Conservation (phyloP, 2,113 vertebrate species). For the Myiagra hebetior region DNA sequence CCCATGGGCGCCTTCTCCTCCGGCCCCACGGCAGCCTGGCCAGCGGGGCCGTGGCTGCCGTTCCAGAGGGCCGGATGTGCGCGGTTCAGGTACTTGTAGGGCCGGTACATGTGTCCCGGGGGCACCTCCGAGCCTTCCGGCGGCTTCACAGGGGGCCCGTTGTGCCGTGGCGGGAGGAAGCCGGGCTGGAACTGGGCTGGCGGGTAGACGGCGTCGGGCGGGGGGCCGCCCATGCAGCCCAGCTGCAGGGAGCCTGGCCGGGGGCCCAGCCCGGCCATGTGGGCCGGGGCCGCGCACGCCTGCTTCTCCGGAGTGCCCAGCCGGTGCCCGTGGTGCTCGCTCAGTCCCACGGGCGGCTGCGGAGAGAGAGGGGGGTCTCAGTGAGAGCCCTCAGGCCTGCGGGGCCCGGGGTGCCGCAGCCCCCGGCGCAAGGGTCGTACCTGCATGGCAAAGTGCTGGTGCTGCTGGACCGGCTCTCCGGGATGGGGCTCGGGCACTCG, state of each 20-base stretch:
- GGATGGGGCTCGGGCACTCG: constrained; percentile 78
- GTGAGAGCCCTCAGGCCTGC: fast-evolving
- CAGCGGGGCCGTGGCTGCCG: constrained; percentile 70
- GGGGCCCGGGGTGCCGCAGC: fast-evolving
- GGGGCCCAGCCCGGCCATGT: constrained; percentile 77
- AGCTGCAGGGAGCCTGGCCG: constrained; percentile 79
- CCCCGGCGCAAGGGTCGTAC: constrained; percentile 33
- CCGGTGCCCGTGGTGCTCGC: constrained; percentile 75
- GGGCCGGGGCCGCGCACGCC: constrained; percentile 77
- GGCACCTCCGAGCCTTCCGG: constrained; percentile 68
- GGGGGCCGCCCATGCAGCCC: constrained; percentile 69
- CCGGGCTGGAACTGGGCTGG: constrained; percentile 76
- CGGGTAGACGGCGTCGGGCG: constrained; percentile 80
- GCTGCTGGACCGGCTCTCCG: constrained; percentile 75
- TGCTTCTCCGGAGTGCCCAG: constrained; percentile 74
- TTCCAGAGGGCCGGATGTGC: constrained; percentile 80
- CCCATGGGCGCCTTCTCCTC: constrained; percentile 66
- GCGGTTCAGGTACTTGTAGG: constrained; percentile 81
- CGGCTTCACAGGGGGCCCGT: constrained; percentile 35
- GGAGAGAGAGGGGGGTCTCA: not conserved
- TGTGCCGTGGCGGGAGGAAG: constrained; percentile 75
- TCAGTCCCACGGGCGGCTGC: constrained; percentile 78
- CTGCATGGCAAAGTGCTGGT: constrained; percentile 83
- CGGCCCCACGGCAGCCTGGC: constrained; percentile 59
- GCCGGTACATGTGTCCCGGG: constrained; percentile 73